A percentile compares a stretch with the other conserved stretches of the same genome.
phyloP scores from a whole-genome alignment of 2,113 vertebrate genomes.

The Trichechus manatus region DNA sequence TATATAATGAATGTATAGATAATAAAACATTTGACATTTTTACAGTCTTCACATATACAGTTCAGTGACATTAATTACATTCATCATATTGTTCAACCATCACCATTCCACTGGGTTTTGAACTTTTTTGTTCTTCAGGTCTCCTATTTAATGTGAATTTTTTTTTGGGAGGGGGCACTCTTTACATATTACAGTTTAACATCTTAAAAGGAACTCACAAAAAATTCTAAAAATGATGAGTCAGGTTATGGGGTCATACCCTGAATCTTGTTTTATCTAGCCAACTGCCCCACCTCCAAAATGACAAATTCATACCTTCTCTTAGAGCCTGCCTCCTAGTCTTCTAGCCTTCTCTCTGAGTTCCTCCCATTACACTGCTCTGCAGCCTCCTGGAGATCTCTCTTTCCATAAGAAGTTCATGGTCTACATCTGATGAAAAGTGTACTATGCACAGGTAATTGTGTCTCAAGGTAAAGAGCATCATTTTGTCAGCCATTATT shows the following conservation, averaged over 20 bases:
- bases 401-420: background rate
- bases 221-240: background rate
- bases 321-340: background rate
- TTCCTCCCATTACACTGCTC: background rate
- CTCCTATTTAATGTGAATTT: background rate
- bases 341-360: background rate
- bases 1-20: background rate
- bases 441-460: background rate
- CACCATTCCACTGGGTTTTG: background rate
- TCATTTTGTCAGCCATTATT: background rate
- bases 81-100: background rate
- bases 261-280: background rate
- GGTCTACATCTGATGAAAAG: background rate
- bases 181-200: constrained; percentile 42
- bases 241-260: background rate
- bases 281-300: background rate
- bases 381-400: background rate
- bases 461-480: background rate
- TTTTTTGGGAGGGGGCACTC: background rate
- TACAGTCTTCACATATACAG: background rate
- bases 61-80: background rate
- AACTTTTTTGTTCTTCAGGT: background rate
- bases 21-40: background rate
- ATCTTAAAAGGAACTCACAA: background rate
- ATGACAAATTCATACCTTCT: background rate